A percentile compares a stretch with the other conserved stretches of the same genome.
Conservation (phyloP, 2,113 vertebrate species). For the Leucopsar rothschildi region DNA sequence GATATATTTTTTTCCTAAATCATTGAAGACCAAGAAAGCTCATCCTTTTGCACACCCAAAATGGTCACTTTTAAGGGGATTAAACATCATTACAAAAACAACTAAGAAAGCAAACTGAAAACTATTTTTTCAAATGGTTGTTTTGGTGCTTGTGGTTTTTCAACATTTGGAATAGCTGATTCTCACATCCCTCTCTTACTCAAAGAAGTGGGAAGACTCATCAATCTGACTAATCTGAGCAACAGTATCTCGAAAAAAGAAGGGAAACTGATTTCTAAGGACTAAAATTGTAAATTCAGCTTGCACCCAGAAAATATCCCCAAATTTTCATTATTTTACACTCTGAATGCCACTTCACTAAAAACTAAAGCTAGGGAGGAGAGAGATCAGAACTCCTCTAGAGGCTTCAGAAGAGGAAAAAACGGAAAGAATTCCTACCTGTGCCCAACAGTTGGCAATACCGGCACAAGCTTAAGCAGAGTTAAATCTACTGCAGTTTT, state of each 20-base stretch:
- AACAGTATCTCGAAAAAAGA: background rate
- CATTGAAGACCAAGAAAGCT: background rate
- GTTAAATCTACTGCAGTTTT: background rate
- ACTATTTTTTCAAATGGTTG: background rate
- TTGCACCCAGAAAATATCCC: background rate
- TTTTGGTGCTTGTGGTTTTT: background rate
- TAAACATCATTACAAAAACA: background rate
- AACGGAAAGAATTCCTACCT: background rate
- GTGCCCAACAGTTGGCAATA: background rate
- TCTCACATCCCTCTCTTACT: slow-evolving; percentile 1
- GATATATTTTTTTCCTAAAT: background rate
- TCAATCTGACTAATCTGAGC: slow-evolving; percentile 28
- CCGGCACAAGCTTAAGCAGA: background rate
- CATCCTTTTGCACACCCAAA: background rate
- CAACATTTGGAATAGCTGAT: background rate
- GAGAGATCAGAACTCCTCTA: background rate
- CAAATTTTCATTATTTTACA: background rate
- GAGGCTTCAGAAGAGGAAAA: background rate
- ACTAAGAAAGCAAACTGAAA: background rate
- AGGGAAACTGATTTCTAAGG: background rate
- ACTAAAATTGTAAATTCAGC: background rate
- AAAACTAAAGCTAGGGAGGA: background rate
- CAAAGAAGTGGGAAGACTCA: slow-evolving; percentile 23
- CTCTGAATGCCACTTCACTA: background rate
- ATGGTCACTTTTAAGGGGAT: background rate